Evolutionary conservation across 2,888 invertebrate genomes (phyloP).

Genomic region (Agonopterix subpropinquella): DNA sequence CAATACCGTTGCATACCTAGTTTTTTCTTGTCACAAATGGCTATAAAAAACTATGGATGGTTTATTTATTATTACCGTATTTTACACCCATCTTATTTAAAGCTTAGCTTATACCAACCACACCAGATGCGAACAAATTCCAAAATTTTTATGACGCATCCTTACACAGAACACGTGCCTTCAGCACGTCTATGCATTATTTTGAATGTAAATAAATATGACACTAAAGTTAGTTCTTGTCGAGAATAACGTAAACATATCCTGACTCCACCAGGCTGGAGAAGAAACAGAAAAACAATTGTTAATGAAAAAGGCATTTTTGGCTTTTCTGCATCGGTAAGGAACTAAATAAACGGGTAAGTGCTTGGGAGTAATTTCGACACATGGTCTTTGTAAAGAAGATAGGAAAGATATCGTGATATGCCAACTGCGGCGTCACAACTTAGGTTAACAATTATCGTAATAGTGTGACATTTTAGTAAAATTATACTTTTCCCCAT

Average conservation of each 20-base stretch:
- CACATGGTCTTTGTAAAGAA: not conserved
- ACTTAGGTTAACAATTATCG: constrained; percentile 4
- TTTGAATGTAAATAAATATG: constrained; percentile 65
- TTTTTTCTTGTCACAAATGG: not conserved
- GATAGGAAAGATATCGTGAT: constrained; percentile 18
- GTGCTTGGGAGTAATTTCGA: no score
- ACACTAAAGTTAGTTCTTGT: constrained; percentile 40
- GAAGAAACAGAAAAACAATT: constrained; percentile 11
- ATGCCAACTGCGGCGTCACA: constrained; percentile 26
- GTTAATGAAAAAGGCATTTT: constrained; percentile 18
- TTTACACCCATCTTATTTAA: constrained; percentile 22
- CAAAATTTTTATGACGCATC: constrained; percentile 57
- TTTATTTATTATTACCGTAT: constrained; percentile 15
- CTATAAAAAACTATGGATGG: constrained; percentile 2
- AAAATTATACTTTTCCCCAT: not conserved
- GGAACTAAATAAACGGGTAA: no score
- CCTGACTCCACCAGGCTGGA: constrained; percentile 20
- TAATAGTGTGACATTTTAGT: constrained; percentile 3
- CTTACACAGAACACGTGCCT: constrained; percentile 49
- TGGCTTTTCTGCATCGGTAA: not conserved
- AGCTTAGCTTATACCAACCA: constrained; percentile 23
- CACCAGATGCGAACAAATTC: constrained; percentile 60
- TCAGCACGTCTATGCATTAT: constrained; percentile 38
- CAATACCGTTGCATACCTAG: no score
- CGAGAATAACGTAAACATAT: constrained; percentile 52